Conservation (phyloP, 2,113 vertebrate species). For the Heterochromis multidens region DNA sequence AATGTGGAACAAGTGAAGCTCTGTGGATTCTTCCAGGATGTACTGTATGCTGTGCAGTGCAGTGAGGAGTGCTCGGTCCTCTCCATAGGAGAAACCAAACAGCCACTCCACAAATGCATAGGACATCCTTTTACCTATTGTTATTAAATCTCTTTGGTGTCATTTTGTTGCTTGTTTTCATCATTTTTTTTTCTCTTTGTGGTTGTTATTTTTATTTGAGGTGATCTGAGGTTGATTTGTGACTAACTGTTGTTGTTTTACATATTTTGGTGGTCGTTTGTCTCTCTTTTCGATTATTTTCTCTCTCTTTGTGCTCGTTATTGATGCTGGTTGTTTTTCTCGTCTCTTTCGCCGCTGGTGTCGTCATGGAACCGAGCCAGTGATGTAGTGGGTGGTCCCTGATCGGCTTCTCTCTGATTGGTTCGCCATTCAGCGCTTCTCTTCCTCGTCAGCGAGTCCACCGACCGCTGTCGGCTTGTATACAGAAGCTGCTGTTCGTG, state of each 20-base stretch:
- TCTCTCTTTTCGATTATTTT: not conserved
- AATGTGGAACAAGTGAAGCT: no score
- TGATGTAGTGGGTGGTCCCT: constrained; percentile 32
- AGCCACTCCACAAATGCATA: no score
- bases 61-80: no score
- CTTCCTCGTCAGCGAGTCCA: constrained; percentile 13
- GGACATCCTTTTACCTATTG: no score
- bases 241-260: not conserved
- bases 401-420: constrained; percentile 53
- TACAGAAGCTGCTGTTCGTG: not conserved
- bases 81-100: no score
- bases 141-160: no score
- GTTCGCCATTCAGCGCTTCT: not conserved
- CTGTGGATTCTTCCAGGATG: no score
- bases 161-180: not conserved
- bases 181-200: not conserved
- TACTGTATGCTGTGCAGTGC: no score
- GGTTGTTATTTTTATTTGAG: not conserved
- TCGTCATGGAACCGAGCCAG: not conserved
- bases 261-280: not conserved
- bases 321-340: not conserved
- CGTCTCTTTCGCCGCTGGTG: not conserved
- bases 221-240: not conserved
- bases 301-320: not conserved
- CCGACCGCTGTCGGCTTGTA: not conserved